Evolutionary conservation across 2,888 invertebrate genomes (phyloP).

Genomic region (Rambutsinella grinnellia): DNA sequence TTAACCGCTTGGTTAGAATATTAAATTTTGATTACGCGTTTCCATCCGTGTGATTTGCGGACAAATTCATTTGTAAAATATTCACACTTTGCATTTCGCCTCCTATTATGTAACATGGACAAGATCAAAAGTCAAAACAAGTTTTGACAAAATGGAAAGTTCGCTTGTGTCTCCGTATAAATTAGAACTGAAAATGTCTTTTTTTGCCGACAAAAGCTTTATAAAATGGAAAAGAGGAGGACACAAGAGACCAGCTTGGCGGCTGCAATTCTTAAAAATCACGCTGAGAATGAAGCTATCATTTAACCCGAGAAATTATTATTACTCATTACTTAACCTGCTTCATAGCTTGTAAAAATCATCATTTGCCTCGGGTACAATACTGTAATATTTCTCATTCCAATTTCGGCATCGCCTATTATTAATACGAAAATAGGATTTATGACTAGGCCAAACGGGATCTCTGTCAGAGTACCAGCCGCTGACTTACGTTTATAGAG

Average conservation of each 20-base stretch:
- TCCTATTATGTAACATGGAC: too few relatives aligned
- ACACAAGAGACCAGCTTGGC: neutral
- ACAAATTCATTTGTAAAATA: too few relatives aligned
- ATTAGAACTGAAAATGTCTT: constrained; percentile 7
- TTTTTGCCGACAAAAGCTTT: neutral
- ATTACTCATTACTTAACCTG: constrained; percentile 6
- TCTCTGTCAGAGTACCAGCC: neutral
- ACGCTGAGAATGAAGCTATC: constrained; percentile 24
- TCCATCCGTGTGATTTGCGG: too few relatives aligned
- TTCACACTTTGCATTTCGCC: too few relatives aligned
- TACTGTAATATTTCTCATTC: constrained; percentile 2
- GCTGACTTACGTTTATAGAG: neutral
- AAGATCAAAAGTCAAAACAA: too few relatives aligned
- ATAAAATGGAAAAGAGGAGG: neutral
- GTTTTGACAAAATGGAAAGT: too few relatives aligned
- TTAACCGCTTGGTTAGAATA: too few relatives aligned
- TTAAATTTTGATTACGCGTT: too few relatives aligned
- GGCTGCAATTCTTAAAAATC: neutral
- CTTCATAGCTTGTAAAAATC: constrained; percentile 4
- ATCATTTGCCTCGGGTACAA: neutral
- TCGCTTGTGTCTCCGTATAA: neutral
- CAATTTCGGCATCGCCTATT: constrained; percentile 1
- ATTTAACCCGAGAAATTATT: neutral
- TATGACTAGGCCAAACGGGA: neutral
- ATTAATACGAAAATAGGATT: neutral